Conservation (phyloP, 2,113 vertebrate species). For the Leptodactylus fuscus region DNA sequence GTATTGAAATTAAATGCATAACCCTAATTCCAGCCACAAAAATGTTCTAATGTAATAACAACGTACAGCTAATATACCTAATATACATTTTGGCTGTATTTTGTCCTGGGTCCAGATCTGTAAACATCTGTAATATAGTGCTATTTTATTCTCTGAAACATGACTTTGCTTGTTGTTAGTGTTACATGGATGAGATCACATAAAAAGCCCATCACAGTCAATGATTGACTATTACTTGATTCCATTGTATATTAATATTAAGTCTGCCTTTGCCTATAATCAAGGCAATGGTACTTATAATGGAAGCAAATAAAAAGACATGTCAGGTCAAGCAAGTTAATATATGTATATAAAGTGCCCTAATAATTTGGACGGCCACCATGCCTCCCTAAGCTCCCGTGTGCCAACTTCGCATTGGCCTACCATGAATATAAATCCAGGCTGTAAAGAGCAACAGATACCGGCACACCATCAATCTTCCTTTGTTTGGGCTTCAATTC, state of each 20-base stretch:
- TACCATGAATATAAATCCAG: constrained; percentile 57
- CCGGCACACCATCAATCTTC: constrained; percentile 60
- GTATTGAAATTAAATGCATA: too few relatives aligned
- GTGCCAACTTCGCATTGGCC: constrained; percentile 35
- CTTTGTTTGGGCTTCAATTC: constrained; percentile 61
- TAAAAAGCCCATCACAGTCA: neutral
- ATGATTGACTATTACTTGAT: neutral
- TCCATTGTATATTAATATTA: neutral
- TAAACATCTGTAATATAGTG: too few relatives aligned
- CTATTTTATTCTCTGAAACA: too few relatives aligned
- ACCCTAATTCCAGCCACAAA: too few relatives aligned
- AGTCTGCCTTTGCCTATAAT: neutral
- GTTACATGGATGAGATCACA: neutral
- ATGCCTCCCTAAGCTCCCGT: constrained; percentile 4
- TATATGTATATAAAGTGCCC: constrained; percentile 22
- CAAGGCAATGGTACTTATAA: neutral
- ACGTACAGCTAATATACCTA: too few relatives aligned
- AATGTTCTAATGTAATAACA: too few relatives aligned
- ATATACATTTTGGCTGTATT: too few relatives aligned
- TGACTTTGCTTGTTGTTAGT: neutral
- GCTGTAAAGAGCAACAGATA: constrained; percentile 57
- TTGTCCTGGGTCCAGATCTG: too few relatives aligned
- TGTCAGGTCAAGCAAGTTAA: neutral
- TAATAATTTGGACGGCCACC: constrained; percentile 40
- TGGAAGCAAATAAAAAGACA: constrained; percentile 12